Conservation (phyloP, 2,113 vertebrate species). For the Prunella fulvescens region DNA sequence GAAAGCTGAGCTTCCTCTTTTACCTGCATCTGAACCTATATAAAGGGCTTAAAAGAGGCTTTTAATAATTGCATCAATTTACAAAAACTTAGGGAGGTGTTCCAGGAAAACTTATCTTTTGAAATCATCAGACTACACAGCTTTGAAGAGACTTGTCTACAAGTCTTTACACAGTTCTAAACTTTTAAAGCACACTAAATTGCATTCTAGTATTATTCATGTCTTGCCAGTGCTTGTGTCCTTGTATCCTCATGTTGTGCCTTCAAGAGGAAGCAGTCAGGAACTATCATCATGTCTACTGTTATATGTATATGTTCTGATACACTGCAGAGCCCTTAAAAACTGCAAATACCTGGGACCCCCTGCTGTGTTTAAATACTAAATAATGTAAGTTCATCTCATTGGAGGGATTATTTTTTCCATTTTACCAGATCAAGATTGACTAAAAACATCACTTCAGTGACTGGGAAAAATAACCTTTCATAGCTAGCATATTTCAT, state of each 20-base stretch:
- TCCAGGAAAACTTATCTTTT: not conserved
- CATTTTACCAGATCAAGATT: not conserved
- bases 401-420: not conserved
- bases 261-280: not conserved
- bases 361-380: constrained; percentile 12
- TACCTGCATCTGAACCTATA: not conserved
- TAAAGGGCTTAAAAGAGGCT: not conserved
- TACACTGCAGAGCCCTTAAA: not conserved
- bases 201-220: not conserved
- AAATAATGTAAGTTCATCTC: constrained; percentile 1
- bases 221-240: not conserved
- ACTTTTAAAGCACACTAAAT: not conserved
- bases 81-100: not conserved
- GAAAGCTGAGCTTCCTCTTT: not conserved
- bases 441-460: constrained; percentile 5
- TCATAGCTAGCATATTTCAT: constrained; percentile 19
- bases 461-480: constrained; percentile 19
- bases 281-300: not conserved
- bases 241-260: not conserved
- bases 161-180: not conserved
- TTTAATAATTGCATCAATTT: not conserved
- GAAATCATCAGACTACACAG: not conserved
- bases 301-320: not conserved
- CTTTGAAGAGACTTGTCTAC: not conserved
- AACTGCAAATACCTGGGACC: not conserved